A percentile compares a stretch with the other conserved stretches of the same genome.
These are phyloP conservation scores for Gorsachius magnificus DNA, from an alignment of 2,797 vertebrate species.

Conservation along the genomic window DNA sequence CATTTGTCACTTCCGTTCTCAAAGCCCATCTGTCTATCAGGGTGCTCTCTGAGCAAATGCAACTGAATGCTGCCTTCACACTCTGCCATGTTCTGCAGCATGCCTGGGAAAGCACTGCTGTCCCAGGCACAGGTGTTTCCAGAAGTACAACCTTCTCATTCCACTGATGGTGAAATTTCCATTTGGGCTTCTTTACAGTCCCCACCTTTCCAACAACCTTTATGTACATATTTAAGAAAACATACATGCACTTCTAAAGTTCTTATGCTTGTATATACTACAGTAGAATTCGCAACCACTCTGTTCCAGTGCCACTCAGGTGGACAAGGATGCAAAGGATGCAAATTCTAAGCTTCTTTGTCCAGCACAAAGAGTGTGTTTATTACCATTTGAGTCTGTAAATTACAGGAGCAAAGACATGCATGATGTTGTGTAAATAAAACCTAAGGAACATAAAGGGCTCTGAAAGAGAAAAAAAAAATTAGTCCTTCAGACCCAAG, in stretches of 20 bases:
- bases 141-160: neutral
- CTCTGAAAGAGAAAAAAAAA: too few species aligned
- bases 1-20: constrained; percentile 22
- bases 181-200: neutral
- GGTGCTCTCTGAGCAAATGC: neutral
- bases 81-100: neutral
- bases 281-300: neutral
- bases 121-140: neutral
- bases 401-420: neutral
- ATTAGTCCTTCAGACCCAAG: neutral
- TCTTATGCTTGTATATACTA: neutral
- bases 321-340: neutral
- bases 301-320: accelerated
- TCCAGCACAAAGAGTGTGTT: accelerated
- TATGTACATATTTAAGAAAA: neutral
- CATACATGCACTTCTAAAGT: neutral
- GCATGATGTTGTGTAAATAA: neutral
- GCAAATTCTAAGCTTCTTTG: neutral
- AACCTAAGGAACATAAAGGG: neutral
- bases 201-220: neutral
- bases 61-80: neutral
- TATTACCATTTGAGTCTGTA: neutral
- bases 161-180: neutral
- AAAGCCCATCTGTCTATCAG: constrained; percentile 37
- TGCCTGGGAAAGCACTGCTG: neutral